phyloP scores from a whole-genome alignment of 2,888 invertebrate genomes.

The Dryocosmus kuriphilus region DNA sequence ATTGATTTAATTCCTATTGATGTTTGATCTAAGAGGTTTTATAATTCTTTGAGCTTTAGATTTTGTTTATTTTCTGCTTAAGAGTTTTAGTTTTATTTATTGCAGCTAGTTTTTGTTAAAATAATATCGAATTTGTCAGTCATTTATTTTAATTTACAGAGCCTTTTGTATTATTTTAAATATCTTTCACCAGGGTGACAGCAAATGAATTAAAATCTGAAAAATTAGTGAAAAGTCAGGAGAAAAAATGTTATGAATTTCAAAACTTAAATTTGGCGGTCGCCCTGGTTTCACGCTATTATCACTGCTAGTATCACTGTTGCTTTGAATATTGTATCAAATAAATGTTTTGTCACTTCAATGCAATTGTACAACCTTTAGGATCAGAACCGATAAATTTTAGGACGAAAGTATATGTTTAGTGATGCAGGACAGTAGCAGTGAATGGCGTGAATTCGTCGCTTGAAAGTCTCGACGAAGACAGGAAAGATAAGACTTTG shows the following conservation, averaged over 20 bases:
- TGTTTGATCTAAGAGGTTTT: conserved; percentile 34
- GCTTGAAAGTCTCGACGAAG: conserved; percentile 63
- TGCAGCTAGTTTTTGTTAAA: neutral
- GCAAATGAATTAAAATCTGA: no score
- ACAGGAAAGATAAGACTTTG: conserved; percentile 59
- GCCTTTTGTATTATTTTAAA: neutral
- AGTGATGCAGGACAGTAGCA: conserved; percentile 71
- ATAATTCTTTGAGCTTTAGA: conserved; percentile 10
- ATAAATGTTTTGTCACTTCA: conserved; percentile 14
- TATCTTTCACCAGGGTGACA: neutral
- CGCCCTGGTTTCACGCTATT: neutral
- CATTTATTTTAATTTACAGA: neutral
- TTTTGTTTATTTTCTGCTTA: neutral
- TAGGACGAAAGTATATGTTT: conserved; percentile 72
- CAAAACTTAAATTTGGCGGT: neutral
- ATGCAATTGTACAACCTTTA: conserved; percentile 32
- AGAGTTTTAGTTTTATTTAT: no score
- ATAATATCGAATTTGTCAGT: neutral
- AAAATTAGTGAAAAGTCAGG: no score
- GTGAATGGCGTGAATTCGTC: conserved; percentile 62
- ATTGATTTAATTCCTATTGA: conserved; percentile 50
- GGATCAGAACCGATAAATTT: conserved; percentile 6
- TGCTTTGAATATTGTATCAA: neutral
- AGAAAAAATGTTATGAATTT: neutral
- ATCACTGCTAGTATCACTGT: neutral